Base-by-base conservation (phyloP, 2,888 invertebrate species). In the Sesamia inferens region DNA sequence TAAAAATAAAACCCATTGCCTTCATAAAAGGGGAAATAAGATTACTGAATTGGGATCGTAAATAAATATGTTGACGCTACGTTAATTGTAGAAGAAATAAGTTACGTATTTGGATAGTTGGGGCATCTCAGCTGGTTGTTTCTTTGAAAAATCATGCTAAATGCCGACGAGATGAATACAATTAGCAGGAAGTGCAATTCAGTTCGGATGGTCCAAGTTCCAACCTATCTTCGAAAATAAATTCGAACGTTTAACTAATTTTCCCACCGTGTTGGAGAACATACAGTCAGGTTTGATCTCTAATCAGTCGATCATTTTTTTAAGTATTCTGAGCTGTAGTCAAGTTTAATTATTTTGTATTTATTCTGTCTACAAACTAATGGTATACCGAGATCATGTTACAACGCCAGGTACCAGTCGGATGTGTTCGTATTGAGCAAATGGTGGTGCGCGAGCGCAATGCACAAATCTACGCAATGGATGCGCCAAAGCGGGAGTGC, bases 401-500 rank as follows among this genome's bases (percentile, higher is more conserved):
- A 93, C 94, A 88, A 90, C 90, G 88, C 88, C 89, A 87, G 89
- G 88, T 92, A 94, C 95, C 92, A 92, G 94, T 94, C 91, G 91
- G 92, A 93, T 93, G 92, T 92, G 92, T 91, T 89, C 90, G 88
- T 91, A 90, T 90, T 89, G 90, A 90, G 89, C 89, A 89, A 90
- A 91, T 91, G 91, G 89, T 91, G 90, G 89, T 90, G 91, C 88
- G 90, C 91, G 85, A 86, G 90, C 90, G 92, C 92, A 91, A 89
- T 94, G 95, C 94, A 94, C 93, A 95, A 94, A 94, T 94, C 93
- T 93, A 94, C 91, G 93, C 94, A 91, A 93, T 93, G 91, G 92
- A 93, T 94, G 94, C 94, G 95, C 95, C 92, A 95, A 95, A 95
- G 94, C 93, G 90, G 92, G 92, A 93, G 93, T 94, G 96, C 94